Evolutionary conservation across 2,888 invertebrate species (phyloP), one percentile per base, ranked within the genome.

Genomic region (Mythimna ferrago): DNA sequence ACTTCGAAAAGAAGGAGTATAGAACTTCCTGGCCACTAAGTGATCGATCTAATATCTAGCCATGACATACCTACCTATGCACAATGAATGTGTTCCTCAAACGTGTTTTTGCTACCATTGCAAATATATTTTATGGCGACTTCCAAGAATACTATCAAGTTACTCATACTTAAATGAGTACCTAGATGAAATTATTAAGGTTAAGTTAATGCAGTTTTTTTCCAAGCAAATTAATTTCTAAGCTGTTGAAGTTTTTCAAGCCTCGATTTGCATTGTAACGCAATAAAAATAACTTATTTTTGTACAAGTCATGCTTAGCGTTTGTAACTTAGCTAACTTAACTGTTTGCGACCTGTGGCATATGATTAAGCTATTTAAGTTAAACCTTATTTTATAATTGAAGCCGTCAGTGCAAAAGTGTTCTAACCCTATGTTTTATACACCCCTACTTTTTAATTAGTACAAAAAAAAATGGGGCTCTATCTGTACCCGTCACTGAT

Each of bases 301-400:
- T 80, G 57, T 69, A 57, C 69, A 9, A 80, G 62, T 78, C 76
- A 81, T 81, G 70, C 56, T 80, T 80, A 63, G 57, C 48, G 76
- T 74, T 56, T 53, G 66, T 67, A 26, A 62, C 26, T 57, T 60
- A 73, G 60, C 32, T 62, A 35, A 48, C 16, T 58, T 66, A 63
- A 57, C 16, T 66, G 65, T 62, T 75, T 75, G 81, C 62, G 38
- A 80, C 32, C 38, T 77, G 58, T 73, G 32, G 53, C n/a, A 16
- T 75, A 32, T 77, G 63, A 77, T 80, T 66, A 72, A 51, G 53
- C 19, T 21, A 71, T 74, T 74, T 54, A 3, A 9, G 32, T 64
- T 64, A 21, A 60, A 21, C 14, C 21, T 38, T n/a, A 35, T 60
- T 41, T 1, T 16, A 11, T 35, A 32, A 32, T 16, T 57, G 32